These are phyloP conservation scores for Taxidea taxus DNA, from an alignment of 2,113 vertebrate genomes.

Conservation along the genomic window DNA sequence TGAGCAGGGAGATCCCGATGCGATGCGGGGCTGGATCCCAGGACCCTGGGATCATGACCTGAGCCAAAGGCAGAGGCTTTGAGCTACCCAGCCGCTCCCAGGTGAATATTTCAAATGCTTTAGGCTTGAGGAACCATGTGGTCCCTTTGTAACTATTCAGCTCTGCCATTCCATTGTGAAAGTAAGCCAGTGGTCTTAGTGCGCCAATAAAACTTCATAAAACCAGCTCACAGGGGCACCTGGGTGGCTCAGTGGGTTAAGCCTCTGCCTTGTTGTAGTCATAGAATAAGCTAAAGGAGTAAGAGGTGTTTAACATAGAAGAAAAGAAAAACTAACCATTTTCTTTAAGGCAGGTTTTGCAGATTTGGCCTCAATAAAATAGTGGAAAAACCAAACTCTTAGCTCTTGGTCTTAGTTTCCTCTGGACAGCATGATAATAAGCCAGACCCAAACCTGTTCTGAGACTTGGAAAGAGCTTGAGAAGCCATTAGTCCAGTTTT, in stretches of 20 bases:
- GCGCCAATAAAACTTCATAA: background rate
- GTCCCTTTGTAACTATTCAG: background rate
- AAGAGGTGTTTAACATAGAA: background rate
- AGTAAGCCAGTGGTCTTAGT: background rate
- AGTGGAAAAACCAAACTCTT: background rate
- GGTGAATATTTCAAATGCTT: background rate
- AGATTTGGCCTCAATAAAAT: background rate
- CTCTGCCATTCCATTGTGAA: background rate
- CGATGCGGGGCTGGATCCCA: too few relatives aligned
- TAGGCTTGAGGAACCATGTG: background rate
- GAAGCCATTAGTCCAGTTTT: background rate
- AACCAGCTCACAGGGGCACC: background rate
- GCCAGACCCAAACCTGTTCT: background rate
- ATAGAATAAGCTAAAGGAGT: background rate
- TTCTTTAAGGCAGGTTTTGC: background rate
- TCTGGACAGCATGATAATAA: background rate
- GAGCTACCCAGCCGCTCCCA: too few relatives aligned
- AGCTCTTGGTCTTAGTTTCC: background rate
- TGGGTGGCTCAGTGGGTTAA: too few relatives aligned
- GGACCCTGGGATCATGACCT: too few relatives aligned
- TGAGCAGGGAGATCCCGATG: too few relatives aligned
- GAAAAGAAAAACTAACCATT: background rate
- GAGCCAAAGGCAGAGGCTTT: too few relatives aligned
- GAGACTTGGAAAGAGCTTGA: background rate
- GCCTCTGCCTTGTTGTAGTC: background rate